Base-by-base conservation (phyloP, 1,140 invertebrate species). In the Arion vulgaris region DNA sequence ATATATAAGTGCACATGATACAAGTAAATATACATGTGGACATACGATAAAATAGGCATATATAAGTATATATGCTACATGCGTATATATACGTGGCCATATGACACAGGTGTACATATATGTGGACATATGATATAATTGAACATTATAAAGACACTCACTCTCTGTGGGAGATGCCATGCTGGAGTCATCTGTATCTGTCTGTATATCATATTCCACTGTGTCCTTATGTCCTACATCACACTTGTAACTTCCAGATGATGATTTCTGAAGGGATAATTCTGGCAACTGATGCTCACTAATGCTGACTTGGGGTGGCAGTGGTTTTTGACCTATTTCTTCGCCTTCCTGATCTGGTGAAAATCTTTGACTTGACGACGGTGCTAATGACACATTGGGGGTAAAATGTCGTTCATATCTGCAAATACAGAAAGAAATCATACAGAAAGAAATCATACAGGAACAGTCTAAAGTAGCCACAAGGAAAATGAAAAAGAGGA, bases 381-480 rank as follows among this genome's bases (percentile, higher is more conserved):
- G 91, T 13, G 91, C 91, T 62, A 92, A 83, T 9, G 90, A 90
- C 1, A 92, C 91, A 83, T 92, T 92, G 4, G 91, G 91, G 0
- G 91, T 90, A 85, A 89, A 92, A 74, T 91, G 90, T 34, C 88
- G 87, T 69, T 91, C 91, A 86, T 91, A 91, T 57, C 90, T 91
- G 83, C 9, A 82, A 28, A 57, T 26, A 76, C 32, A 84, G 41
- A 45, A 45, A 45, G 15, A 45, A 45, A 45, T n/a, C n/a, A n/a
- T n/a, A n/a, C n/a, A n/a, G n/a, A n/a, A n/a, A n/a, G n/a, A n/a
- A n/a, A n/a, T n/a, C n/a, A n/a, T n/a, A n/a, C n/a, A n/a, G n/a
- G n/a, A n/a, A n/a, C n/a, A n/a, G n/a, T n/a, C n/a, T n/a, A n/a
- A n/a, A n/a, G n/a, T n/a, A n/a, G n/a, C n/a, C n/a, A n/a, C n/a